Base-by-base conservation (phyloP, 2,888 invertebrate species). In the Gerris lacustris region DNA sequence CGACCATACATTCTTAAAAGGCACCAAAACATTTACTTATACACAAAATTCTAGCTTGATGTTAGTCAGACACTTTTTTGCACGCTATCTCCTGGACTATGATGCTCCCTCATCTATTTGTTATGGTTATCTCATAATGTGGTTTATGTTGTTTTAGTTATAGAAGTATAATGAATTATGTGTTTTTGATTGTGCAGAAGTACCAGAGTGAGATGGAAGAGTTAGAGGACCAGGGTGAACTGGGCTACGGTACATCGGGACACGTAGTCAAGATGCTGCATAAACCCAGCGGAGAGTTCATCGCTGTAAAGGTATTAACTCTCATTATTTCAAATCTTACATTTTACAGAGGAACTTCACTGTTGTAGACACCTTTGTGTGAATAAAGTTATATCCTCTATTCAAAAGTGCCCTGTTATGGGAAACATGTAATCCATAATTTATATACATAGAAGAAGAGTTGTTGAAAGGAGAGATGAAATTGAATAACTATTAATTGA, bases 181-280 rank as follows among this genome's bases (percentile, higher is more conserved):
- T 62, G 2, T 66, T 45, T 44, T 31, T 47, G 64, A 62, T 70
- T 69, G 68, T 63, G 6, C 82, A 85, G 76, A 86, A 87, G 78
- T 94, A 91, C 82, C 85, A 88, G 73, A 92, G 94, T 7, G 88
- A 88, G 75, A 89, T 92, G 77, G 88, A 88, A 77, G 92, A 94
- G 78, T 84, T 94, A 79, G 89, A 92, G 76, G 90, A 92, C 76
- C 82, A 94, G 70, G 93, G 93, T 2, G 94, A 94, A 81, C 84
- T 95, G 71, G 95, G 95, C 70, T 92, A 91, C 79, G 97, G 97
- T 11, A 97, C 97, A n/a, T 98, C 97, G 80, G 98, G 98, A 11
- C 96, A 96, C 80, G 98, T 99, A 11, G 92, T 96, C 63, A 96
- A 96, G 83, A 97, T 97, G 96, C 83, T 87, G 76, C 97, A 97